phyloP scores from a whole-genome alignment of 2,888 invertebrate genomes.

The Piscicola geometra region DNA sequence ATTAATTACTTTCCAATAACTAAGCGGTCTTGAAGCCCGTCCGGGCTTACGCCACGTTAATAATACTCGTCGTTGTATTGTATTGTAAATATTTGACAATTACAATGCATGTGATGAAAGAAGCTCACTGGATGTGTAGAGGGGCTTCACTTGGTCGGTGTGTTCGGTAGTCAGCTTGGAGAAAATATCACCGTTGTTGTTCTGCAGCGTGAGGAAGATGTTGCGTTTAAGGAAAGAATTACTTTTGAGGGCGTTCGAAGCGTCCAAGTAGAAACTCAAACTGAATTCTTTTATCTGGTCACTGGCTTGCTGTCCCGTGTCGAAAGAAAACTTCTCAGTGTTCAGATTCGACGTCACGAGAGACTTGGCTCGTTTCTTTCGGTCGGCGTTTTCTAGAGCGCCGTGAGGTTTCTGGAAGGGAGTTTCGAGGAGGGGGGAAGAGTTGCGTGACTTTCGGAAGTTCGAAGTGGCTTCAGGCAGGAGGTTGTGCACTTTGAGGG shows the following conservation, averaged over 20 bases:
- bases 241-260: background rate
- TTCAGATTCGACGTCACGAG: constrained; percentile 11
- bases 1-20: too few species aligned
- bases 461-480: background rate
- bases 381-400: background rate
- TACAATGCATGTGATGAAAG: too few species aligned
- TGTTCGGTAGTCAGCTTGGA: constrained; percentile 12
- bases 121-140: background rate
- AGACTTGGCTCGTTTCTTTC: constrained; percentile 29
- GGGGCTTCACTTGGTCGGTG: background rate
- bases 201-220: constrained; percentile 15
- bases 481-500: background rate
- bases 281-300: background rate
- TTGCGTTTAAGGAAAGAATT: constrained; percentile 3
- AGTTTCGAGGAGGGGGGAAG: too few species aligned
- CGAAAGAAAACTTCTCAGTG: background rate
- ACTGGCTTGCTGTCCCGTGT: too few species aligned
- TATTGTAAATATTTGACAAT: too few species aligned
- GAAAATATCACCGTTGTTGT: constrained; percentile 16
- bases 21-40: too few species aligned
- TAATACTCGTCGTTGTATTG: too few species aligned
- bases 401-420: too few species aligned
- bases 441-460: too few species aligned
- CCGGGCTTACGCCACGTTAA: too few species aligned
- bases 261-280: background rate